Evolutionary conservation across 1,140 invertebrate genomes (phyloP), one percentile per base, ranked within the genome.

Genomic region (Epicauta chinensis): DNA sequence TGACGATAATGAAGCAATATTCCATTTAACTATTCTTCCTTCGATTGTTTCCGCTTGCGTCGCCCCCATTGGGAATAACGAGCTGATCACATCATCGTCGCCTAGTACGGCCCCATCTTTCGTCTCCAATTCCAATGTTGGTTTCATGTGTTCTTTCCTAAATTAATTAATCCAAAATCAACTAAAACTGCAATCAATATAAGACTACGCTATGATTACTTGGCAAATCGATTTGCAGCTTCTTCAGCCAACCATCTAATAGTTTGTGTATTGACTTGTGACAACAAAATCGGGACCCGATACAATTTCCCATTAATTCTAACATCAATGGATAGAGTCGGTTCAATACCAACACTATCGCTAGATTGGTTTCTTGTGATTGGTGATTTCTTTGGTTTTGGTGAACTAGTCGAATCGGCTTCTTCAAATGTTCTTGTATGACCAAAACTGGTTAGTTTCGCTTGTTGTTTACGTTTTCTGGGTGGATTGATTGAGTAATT

Each of bases 201-300:
- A n/a, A n/a, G n/a, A n/a, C n/a, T n/a, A n/a, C n/a, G n/a, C n/a
- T n/a, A 17, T 6, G 4, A 40, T 52, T 50, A 64, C 82, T 80
- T 81, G 47, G 83, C 83, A 75, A 85, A 87, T 64, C 84, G 75
- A 43, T 76, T 72, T 23, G 81, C 77, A 0, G 82, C 77, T 73
- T 87, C 81, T 35, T 83, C 77, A 32, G 81, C 77, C 49, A 88
- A 70, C 84, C 84, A 87, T 51, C 74, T 75, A 58, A 85, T 81
- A 52, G 77, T 81, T 50, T 77, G 69, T 34, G 71, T 77, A 46
- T 79, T 76, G 14, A 80, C 70, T 40, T 75, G 77, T 10, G 78
- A 75, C 30, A 77, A 63, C 16, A 77, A 76, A 10, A 85, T 64
- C 0, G 82, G 81, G 44, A 86, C 78, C 32, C 83, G 62, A 44